A percentile compares a stretch with the other conserved stretches of the same genome.
Evolutionary conservation across 2,888 invertebrate genomes (phyloP).

Genomic region (Meandrusa payeni): DNA sequence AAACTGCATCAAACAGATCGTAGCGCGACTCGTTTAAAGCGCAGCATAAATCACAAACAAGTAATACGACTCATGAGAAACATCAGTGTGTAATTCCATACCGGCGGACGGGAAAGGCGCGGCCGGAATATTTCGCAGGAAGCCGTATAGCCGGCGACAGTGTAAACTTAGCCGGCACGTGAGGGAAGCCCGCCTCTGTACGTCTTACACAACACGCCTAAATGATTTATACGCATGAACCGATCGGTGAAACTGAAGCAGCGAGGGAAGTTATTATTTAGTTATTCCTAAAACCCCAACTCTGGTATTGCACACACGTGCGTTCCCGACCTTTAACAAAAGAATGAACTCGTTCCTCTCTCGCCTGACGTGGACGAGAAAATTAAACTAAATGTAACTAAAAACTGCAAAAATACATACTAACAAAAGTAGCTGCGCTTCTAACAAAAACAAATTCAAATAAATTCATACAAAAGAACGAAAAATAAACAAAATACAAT

Average conservation of each 20-base stretch:
- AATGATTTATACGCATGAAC: constrained; percentile 31
- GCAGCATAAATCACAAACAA: constrained; percentile 29
- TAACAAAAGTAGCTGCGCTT: too few species aligned
- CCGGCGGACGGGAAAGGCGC: constrained; percentile 25
- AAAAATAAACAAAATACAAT: too few species aligned
- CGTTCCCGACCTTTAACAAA: too few species aligned
- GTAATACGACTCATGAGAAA: constrained; percentile 50
- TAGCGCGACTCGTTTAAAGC: constrained; percentile 30
- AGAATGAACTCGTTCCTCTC: too few species aligned
- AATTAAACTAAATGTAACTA: too few species aligned
- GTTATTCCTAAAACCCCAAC: too few species aligned
- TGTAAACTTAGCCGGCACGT: constrained; percentile 39
- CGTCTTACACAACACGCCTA: constrained; percentile 26
- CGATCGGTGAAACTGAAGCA: background rate
- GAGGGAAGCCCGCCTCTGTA: constrained; percentile 40
- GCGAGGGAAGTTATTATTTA: too few species aligned
- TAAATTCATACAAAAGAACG: too few species aligned
- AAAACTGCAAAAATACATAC: too few species aligned
- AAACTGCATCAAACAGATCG: background rate
- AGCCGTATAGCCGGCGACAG: constrained; percentile 40
- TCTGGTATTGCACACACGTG: too few species aligned
- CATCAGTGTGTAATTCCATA: constrained; percentile 47
- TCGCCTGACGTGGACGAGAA: too few species aligned
- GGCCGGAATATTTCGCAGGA: constrained; percentile 29
- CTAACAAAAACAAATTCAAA: too few species aligned